A percentile compares a stretch with the other conserved stretches of the same genome.
phyloP scores from a whole-genome alignment of 2,797 vertebrate genomes.

The Tapera naevia region DNA sequence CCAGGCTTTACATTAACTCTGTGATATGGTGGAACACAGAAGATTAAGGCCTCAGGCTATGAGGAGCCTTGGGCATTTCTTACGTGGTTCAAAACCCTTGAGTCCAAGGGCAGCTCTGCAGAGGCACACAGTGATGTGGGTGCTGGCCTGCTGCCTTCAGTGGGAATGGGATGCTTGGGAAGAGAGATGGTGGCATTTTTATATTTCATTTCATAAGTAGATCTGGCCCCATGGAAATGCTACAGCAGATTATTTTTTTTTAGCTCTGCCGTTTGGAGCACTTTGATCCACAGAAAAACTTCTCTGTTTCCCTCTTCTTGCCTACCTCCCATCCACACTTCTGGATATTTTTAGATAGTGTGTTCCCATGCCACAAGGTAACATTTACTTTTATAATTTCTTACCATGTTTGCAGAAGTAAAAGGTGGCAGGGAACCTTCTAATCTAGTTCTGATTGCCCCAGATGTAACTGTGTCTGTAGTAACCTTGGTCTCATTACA shows the following conservation, averaged over 20 bases:
- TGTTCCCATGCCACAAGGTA: background rate
- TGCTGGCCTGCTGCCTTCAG: background rate
- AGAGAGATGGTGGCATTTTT: background rate
- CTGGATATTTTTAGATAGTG: background rate
- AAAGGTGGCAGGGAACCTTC: background rate
- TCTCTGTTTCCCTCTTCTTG: background rate
- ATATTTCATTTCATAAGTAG: background rate
- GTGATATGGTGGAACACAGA: accelerated
- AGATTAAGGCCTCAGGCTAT: background rate
- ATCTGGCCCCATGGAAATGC: background rate
- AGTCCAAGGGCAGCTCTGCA: background rate
- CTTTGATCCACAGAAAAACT: background rate
- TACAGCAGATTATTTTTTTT: background rate
- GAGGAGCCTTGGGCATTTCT: background rate
- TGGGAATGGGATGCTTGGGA: background rate
- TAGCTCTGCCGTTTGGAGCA: background rate
- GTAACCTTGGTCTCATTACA: background rate
- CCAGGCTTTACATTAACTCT: background rate
- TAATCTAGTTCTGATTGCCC: background rate
- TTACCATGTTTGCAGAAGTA: background rate
- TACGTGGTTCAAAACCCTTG: accelerated
- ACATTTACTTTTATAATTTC: background rate
- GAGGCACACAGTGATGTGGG: accelerated
- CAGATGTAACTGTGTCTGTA: background rate
- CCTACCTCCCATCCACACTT: background rate